These are phyloP conservation scores for Dermatophagoides farinae DNA, from an alignment of 1,140 invertebrate species.

Conservation along the genomic window DNA sequence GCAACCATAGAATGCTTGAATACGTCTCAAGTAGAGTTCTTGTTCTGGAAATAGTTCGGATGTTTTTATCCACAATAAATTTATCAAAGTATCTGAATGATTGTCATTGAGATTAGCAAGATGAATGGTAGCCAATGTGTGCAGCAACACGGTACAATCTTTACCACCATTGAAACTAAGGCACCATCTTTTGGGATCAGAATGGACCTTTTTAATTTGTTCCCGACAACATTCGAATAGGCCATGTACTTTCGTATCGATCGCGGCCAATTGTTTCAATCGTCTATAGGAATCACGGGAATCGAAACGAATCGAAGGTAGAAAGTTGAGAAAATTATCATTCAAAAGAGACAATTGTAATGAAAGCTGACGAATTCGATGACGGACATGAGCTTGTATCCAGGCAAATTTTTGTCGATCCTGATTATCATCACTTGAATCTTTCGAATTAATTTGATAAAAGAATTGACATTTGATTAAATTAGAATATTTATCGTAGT, in stretches of 20 bases:
- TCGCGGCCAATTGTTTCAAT: neutral
- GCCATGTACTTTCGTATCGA: neutral
- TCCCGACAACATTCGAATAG: neutral
- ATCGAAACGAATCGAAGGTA: neutral
- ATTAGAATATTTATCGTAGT: no score
- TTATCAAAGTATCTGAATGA: slow-evolving; percentile 24
- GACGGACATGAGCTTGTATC: neutral
- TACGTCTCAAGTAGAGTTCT: slow-evolving; percentile 53
- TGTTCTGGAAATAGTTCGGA: slow-evolving; percentile 61
- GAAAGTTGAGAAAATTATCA: neutral
- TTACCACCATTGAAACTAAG: slow-evolving; percentile 92
- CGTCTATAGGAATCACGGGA: neutral
- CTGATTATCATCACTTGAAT: neutral
- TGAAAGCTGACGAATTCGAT: neutral
- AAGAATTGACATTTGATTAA: no score
- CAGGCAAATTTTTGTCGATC: neutral
- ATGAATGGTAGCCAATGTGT: slow-evolving; percentile 44
- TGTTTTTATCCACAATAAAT: slow-evolving; percentile 49
- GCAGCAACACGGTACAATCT: slow-evolving; percentile 76
- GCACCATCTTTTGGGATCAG: slow-evolving; percentile 28
- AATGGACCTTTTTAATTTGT: neutral
- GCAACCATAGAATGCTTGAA: slow-evolving; percentile 44
- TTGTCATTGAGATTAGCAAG: neutral
- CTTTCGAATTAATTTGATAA: neutral
- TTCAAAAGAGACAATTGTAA: neutral